A percentile compares a stretch with the other conserved stretches of the same genome.
phyloP scores from a whole-genome alignment of 2,888 invertebrate genomes.

The Xanthorhoe spadicearia region DNA sequence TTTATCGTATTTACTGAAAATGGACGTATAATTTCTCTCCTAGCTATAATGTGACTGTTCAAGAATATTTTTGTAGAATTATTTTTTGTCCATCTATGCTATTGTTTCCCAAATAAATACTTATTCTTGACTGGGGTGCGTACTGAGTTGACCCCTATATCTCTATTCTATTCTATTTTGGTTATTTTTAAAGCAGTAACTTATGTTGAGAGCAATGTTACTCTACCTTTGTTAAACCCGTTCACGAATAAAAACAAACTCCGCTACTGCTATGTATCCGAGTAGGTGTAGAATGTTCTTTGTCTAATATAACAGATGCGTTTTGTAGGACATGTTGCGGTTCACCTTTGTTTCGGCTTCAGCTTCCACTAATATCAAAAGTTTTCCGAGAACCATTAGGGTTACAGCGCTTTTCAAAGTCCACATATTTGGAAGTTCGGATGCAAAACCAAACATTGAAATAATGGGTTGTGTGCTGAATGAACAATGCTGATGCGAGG shows the following conservation, averaged over 20 bases:
- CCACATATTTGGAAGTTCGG: constrained; percentile 27
- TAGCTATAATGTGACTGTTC: no score
- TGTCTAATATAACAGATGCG: constrained; percentile 27
- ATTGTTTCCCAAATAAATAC: no score
- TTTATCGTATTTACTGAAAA: background rate
- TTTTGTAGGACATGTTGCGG: constrained; percentile 44
- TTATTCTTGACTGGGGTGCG: no score
- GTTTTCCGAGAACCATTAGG: constrained; percentile 50
- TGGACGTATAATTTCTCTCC: no score
- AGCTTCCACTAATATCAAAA: constrained; percentile 51
- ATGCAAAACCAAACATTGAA: constrained; percentile 27
- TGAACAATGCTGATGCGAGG: constrained; percentile 17
- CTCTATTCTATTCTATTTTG: no score
- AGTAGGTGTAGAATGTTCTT: background rate
- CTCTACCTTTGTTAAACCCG: no score
- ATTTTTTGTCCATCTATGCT: no score
- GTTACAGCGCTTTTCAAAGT: constrained; percentile 25
- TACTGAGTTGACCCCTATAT: no score
- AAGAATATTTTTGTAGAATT: no score
- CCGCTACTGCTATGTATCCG: background rate
- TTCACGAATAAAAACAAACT: background rate
- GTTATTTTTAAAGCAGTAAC: no score
- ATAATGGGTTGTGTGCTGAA: constrained; percentile 16
- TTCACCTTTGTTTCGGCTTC: constrained; percentile 47
- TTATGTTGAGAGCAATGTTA: no score